A percentile compares a stretch with the other conserved stretches of the same genome.
Evolutionary conservation across 2,797 vertebrate species (phyloP).

Genomic region (Dendrocincla fuliginosa): DNA sequence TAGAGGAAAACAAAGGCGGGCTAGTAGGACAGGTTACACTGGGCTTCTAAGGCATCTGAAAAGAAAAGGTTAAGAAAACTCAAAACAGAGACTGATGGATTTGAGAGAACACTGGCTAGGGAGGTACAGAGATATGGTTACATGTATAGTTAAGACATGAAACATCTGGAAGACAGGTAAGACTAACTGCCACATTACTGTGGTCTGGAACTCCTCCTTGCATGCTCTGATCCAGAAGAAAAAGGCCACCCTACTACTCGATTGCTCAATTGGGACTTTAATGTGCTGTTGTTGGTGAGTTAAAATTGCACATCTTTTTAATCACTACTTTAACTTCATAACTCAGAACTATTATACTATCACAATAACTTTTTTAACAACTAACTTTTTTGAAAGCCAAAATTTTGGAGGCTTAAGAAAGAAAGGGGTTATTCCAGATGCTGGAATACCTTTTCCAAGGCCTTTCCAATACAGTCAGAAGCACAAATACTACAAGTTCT

Average conservation of each 20-base stretch:
- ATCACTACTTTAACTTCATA: neutral
- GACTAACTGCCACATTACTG: neutral
- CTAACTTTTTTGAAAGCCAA: neutral
- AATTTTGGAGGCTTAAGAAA: neutral
- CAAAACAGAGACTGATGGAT: neutral
- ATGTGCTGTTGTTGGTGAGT: neutral
- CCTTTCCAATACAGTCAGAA: neutral
- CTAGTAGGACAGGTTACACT: neutral
- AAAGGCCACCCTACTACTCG: neutral
- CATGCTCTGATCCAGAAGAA: neutral
- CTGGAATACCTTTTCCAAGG: neutral
- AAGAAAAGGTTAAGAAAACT: neutral
- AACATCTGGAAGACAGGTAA: neutral
- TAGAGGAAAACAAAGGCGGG: neutral
- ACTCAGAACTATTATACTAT: neutral
- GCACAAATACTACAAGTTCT: neutral
- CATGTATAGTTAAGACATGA: neutral
- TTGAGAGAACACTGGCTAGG: neutral
- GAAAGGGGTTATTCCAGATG: neutral
- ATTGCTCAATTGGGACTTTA: neutral
- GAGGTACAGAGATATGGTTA: fast-evolving
- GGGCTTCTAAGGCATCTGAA: neutral
- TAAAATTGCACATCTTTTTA: neutral
- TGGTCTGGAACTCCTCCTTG: neutral
- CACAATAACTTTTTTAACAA: neutral